phyloP scores from a whole-genome alignment of 1,140 invertebrate species.

The Doryteuthis pealeii region DNA sequence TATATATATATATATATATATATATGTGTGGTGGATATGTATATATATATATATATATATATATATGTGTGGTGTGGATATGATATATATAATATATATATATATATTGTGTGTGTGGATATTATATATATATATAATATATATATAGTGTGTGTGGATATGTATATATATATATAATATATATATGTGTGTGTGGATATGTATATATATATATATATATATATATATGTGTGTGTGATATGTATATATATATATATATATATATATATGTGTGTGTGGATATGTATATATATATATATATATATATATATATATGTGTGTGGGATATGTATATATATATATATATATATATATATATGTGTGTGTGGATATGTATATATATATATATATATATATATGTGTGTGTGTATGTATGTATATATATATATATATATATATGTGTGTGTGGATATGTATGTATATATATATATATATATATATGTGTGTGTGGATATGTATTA shows the following conservation, averaged over 20 bases:
- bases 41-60: neutral
- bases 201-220: neutral
- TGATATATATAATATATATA: too few relatives aligned
- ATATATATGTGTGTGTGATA: neutral
- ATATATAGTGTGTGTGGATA: neutral
- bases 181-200: neutral
- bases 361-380: neutral
- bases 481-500: too few relatives aligned
- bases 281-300: neutral
- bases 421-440: too few relatives aligned
- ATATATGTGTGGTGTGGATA: neutral
- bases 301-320: neutral
- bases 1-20: neutral
- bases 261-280: neutral
- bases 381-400: too few relatives aligned
- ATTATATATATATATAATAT: neutral
- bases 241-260: neutral
- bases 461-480: too few relatives aligned
- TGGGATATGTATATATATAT: neutral
- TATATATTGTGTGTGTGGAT: neutral
- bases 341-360: neutral
- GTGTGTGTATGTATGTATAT: too few relatives aligned
- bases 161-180: neutral
- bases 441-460: too few relatives aligned
- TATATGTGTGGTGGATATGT: neutral